Percentiles rank a stretch among this genome's conserved stretches.
Conservation (phyloP, 2,888 invertebrate genomes). For the Branchinecta sandiegonensis region DNA sequence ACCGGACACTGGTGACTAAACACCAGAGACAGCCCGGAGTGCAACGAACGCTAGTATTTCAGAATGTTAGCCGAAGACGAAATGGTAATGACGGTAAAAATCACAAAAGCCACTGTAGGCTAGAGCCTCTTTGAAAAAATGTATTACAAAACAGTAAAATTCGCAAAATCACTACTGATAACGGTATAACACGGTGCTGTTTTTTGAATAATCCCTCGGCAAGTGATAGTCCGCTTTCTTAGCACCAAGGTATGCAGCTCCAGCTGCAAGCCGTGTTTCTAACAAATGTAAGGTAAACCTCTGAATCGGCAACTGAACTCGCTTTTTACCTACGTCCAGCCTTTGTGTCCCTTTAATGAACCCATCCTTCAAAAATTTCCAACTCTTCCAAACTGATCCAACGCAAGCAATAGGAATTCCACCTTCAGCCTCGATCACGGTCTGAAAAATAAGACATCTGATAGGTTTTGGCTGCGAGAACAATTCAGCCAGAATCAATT, state of each 20-base stretch:
- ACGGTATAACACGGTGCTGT: constrained; percentile 31
- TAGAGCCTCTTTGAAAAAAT: not conserved
- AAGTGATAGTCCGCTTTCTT: constrained; percentile 48
- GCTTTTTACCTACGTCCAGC: constrained; percentile 23
- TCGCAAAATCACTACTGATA: not conserved
- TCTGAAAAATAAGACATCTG: constrained; percentile 32
- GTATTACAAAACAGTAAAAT: not conserved
- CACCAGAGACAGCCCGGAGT: too few species aligned
- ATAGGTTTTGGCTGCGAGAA: not conserved
- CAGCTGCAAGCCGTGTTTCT: constrained; percentile 60
- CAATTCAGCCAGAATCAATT: too few species aligned
- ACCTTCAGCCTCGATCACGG: constrained; percentile 39
- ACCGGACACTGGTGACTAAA: too few species aligned
- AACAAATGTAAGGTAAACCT: constrained; percentile 51
- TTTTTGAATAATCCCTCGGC: constrained; percentile 53
- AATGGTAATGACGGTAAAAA: too few species aligned
- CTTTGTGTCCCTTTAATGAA: constrained; percentile 39
- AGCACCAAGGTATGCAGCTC: constrained; percentile 72
- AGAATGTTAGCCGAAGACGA: too few species aligned
- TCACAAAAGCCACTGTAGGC: too few species aligned
- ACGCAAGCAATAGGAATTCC: constrained; percentile 71
- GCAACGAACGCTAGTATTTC: too few species aligned
- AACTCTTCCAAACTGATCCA: constrained; percentile 90
- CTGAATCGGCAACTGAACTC: constrained; percentile 33
- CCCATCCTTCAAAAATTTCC: constrained; percentile 59